Conservation (phyloP, 2,797 vertebrate genomes). For the Loriculus beryllinus region DNA sequence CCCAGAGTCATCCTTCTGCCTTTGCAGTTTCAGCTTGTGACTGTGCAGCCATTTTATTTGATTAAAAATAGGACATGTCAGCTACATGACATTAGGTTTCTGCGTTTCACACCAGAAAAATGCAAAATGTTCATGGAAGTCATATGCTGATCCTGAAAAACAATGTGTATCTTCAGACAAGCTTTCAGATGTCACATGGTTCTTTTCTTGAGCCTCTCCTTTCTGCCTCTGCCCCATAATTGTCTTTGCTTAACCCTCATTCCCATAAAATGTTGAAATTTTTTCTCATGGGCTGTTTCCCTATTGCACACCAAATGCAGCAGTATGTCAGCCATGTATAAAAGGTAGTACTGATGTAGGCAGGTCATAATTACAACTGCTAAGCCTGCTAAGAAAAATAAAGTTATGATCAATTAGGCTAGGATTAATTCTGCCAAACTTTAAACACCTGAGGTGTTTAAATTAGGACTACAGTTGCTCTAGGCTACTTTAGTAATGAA, state of each 20-base stretch:
- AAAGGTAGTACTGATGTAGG: background rate
- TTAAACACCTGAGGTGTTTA: background rate
- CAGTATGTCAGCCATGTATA: background rate
- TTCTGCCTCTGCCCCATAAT: background rate
- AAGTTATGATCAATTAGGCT: background rate
- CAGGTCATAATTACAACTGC: background rate
- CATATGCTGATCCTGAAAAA: background rate
- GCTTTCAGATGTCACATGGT: background rate
- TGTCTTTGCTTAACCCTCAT: background rate
- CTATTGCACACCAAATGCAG: background rate
- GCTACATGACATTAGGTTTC: background rate
- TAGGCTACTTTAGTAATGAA: background rate
- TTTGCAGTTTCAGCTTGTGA: background rate
- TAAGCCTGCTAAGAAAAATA: background rate
- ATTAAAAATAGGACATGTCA: background rate
- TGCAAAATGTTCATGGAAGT: background rate
- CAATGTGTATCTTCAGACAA: background rate
- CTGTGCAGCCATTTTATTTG: background rate
- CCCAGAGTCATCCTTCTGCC: background rate
- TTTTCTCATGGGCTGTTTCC: background rate
- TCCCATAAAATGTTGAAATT: background rate
- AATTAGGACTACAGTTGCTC: background rate
- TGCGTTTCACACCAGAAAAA: background rate
- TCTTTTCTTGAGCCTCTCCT: background rate
- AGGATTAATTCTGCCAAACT: slow-evolving; percentile 27